Evolutionary conservation across 2,113 vertebrate genomes (phyloP).

Genomic region (Gymnarchus niloticus): DNA sequence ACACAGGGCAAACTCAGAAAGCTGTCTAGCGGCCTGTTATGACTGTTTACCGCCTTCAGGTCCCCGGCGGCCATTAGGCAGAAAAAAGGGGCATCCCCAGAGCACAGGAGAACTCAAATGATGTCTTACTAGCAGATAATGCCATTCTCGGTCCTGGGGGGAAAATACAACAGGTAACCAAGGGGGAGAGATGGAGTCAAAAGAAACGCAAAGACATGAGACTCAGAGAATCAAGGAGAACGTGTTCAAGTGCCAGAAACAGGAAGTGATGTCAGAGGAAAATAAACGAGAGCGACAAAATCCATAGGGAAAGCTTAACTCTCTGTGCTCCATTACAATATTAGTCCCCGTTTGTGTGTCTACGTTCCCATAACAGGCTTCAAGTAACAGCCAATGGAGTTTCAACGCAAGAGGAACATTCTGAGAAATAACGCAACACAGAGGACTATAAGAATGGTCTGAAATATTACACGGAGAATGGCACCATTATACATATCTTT

Average conservation of each 20-base stretch:
- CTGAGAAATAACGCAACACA: background rate
- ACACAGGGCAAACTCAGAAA: too few species aligned
- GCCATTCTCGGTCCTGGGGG: background rate
- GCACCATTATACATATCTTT: background rate
- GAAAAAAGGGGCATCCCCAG: background rate
- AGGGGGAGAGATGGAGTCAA: background rate
- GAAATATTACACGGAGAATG: background rate
- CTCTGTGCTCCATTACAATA: too few species aligned
- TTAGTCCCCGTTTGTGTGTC: too few species aligned
- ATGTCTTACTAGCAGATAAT: constrained; percentile 1
- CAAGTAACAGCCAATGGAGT: too few species aligned
- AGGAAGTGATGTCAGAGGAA: background rate
- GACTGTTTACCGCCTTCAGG: background rate
- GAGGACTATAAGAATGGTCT: background rate
- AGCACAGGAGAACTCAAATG: background rate
- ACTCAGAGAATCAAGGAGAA: background rate
- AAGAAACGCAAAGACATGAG: background rate
- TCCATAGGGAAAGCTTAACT: too few species aligned
- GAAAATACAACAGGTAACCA: background rate
- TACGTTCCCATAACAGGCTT: too few species aligned
- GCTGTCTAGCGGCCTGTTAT: background rate
- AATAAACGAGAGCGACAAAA: background rate
- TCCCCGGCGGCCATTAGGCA: background rate
- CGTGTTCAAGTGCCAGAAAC: background rate
- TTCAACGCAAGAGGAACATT: too few species aligned